Percentiles rank a stretch among this genome's conserved stretches.
phyloP scores from a whole-genome alignment of 2,113 vertebrate genomes.

The Drymodes brunneopygia region DNA sequence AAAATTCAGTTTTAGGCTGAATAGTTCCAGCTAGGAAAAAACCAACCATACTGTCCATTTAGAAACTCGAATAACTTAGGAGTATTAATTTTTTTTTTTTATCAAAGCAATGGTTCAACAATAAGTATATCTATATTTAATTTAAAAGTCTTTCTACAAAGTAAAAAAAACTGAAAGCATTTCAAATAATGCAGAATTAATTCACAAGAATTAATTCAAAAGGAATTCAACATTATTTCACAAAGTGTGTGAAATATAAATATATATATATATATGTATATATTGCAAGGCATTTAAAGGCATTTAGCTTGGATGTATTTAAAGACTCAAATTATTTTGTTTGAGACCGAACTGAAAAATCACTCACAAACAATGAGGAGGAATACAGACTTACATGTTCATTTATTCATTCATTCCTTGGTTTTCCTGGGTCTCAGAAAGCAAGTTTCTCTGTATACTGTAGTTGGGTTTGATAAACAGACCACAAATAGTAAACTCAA shows the following conservation, averaged over 20 bases:
- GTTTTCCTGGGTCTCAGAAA: background rate
- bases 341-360: background rate
- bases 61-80: background rate
- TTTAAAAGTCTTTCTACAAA: background rate
- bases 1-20: background rate
- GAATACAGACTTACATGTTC: background rate
- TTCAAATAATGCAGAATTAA: background rate
- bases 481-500: background rate
- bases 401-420: background rate
- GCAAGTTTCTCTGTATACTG: background rate
- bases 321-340: background rate
- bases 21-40: background rate
- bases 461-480: background rate
- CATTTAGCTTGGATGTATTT: background rate
- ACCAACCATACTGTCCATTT: background rate
- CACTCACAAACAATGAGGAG: background rate
- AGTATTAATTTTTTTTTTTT: background rate
- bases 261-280: fast-evolving
- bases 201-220: background rate
- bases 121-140: background rate
- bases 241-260: background rate
- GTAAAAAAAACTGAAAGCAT: background rate
- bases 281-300: background rate
- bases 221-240: background rate
- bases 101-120: background rate